Percentiles rank a stretch among this genome's conserved stretches.
Evolutionary conservation across 35 echinoderm and acorn worm species (phyloP).

Genomic region (Amphiura filiformis): DNA sequence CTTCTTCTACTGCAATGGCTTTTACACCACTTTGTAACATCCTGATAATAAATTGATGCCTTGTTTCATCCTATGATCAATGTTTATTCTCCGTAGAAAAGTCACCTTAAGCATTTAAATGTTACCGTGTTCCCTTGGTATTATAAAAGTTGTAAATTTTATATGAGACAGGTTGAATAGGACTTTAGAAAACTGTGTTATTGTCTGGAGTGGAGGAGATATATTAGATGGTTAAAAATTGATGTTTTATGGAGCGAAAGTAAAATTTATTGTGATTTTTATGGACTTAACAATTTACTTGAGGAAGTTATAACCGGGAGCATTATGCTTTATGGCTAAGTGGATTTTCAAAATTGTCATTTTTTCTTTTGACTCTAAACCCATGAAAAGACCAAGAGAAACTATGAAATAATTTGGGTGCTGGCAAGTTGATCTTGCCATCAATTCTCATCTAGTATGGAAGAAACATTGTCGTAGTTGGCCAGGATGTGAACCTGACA

Average conservation of each 20-base stretch:
- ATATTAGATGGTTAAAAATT: neutral
- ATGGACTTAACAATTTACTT: neutral
- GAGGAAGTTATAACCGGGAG: too few relatives aligned
- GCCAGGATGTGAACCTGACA: too few relatives aligned
- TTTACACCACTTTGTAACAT: neutral
- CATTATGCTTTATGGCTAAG: too few relatives aligned
- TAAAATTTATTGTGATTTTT: neutral
- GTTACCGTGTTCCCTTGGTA: neutral
- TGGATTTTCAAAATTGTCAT: too few relatives aligned
- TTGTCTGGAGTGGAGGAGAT: neutral
- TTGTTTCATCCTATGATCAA: slow-evolving; percentile 1
- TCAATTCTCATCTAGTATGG: too few relatives aligned
- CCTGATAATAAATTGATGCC: neutral
- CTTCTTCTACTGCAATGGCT: neutral
- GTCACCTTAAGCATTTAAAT: neutral
- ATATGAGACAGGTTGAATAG: neutral
- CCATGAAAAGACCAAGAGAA: too few relatives aligned
- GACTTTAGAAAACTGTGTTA: neutral
- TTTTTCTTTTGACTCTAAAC: too few relatives aligned
- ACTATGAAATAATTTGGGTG: too few relatives aligned
- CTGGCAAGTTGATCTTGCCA: too few relatives aligned
- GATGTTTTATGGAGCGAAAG: neutral
- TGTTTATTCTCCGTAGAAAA: neutral
- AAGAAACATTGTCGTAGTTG: too few relatives aligned
- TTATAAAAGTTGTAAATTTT: neutral